Base-by-base conservation (phyloP, 2,113 vertebrate genomes). In the Dascyllus trimaculatus region DNA sequence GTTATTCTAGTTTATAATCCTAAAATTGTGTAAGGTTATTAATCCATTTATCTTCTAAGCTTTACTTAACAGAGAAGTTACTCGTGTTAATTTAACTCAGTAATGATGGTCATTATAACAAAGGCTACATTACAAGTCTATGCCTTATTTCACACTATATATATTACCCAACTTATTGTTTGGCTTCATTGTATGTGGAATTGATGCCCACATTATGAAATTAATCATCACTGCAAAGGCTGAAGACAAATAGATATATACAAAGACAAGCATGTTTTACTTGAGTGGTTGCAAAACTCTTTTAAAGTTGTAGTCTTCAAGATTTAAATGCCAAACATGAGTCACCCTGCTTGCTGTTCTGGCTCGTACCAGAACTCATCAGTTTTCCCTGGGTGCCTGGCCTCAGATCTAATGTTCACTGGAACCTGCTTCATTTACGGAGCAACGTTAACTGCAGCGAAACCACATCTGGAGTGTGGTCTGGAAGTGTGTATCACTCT, bases 401-500 rank as follows among this genome's bases (percentile, higher is more conserved):
- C 51, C 46, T 88, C 78, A 76, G 79, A 78, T 82, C 61, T 85
- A 45, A 78, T 64, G 67, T 85, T 82, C 78, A 60, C 73, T 88
- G 82, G 72, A 87, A 81, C 83, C 77, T 87, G 54, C 72, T 52
- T 85, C 51, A 66, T 81, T 52, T 77, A 60, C 38, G 54, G 71
- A 88, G 69, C 78, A 74, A 85, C 83, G 84, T 71, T 88, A 80
- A 73, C 82, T 68, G 78, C 74, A 63, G 80, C 88, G 65, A 66
- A 71, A 65, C 86, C 87, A 91, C 94, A 93, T 94, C 93, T 94
- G 93, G 91, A 90, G 68, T 71, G 82, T 73, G 74, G 88, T 91
- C 89, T 89, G 82, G 74, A 80, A 78, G 75, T 82, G 87, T 89
- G 85, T 63, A 84, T 81, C 79, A 56, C 79, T 76, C 71, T 80